Evolutionary conservation across 2,888 invertebrate genomes (phyloP).

Genomic region (Scaptodrosophila latifasciaeformis): DNA sequence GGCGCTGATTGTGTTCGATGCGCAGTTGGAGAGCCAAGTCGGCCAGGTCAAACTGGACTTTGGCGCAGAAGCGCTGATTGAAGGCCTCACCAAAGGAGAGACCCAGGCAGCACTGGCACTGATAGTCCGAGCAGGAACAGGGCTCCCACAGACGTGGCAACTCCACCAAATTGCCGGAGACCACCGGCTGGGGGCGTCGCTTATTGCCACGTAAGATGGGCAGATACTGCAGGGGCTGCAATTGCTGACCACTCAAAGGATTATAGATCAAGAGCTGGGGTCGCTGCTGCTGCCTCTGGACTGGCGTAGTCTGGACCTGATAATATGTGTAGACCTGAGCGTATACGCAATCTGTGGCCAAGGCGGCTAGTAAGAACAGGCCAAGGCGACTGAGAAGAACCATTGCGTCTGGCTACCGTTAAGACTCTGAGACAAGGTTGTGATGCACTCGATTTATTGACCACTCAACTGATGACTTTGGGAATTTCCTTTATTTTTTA

Average conservation of each 20-base stretch:
- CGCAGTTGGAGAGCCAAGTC: conserved; percentile 30
- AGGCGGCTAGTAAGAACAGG: conserved; percentile 17
- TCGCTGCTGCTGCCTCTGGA: neutral
- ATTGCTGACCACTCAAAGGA: conserved; percentile 25
- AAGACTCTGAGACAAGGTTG: conserved; percentile 6
- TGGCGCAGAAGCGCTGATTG: conserved; percentile 37
- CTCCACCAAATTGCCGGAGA: conserved; percentile 43
- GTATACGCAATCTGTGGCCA: conserved; percentile 14
- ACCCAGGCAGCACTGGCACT: conserved; percentile 53
- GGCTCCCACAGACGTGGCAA: conserved; percentile 48
- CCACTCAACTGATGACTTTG: neutral
- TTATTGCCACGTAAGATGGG: conserved; percentile 6
- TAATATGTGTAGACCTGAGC: conserved; percentile 18
- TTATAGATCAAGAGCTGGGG: conserved; percentile 31
- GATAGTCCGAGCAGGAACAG: conserved; percentile 42
- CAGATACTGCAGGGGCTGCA: conserved; percentile 22
- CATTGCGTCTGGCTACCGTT: conserved; percentile 31
- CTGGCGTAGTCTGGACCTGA: neutral
- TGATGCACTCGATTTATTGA: conserved; percentile 25
- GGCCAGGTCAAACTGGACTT: conserved; percentile 24
- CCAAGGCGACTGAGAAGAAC: conserved; percentile 20
- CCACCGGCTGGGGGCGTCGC: neutral
- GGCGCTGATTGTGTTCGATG: conserved; percentile 36
- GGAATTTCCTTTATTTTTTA: conserved; percentile 23
- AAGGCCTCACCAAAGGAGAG: conserved; percentile 32